phyloP scores from a whole-genome alignment of 2,113 vertebrate species.

The Dipodomys stephensi region DNA sequence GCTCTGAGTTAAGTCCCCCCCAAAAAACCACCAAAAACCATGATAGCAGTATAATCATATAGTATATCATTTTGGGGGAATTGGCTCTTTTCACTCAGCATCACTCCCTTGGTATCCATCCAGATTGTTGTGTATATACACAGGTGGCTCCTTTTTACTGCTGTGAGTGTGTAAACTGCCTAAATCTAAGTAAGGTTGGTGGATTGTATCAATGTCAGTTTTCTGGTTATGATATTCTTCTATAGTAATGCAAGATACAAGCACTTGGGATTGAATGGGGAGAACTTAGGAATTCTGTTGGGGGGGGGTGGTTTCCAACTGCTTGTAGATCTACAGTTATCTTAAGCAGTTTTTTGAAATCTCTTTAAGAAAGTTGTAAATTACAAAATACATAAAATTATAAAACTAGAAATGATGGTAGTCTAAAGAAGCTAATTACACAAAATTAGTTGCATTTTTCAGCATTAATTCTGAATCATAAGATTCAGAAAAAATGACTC shows the following conservation, averaged over 20 bases:
- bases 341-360: not conserved
- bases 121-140: not conserved
- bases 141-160: not conserved
- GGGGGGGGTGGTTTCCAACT: not conserved
- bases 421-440: not conserved
- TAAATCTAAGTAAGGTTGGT: slow-evolving; percentile 8
- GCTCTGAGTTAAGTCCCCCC: too few species aligned
- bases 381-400: too few species aligned
- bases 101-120: slow-evolving; percentile 2
- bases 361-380: not conserved
- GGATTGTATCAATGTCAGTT: not conserved
- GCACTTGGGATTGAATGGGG: not conserved
- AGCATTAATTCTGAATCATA: not conserved
- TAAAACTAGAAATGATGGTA: too few species aligned
- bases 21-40: too few species aligned
- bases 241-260: not conserved
- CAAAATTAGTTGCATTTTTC: slow-evolving; percentile 35
- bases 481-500: slow-evolving; percentile 45
- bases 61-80: not conserved
- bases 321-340: not conserved
- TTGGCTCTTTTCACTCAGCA: slow-evolving; percentile 1
- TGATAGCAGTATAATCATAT: slow-evolving; percentile 7
- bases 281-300: not conserved
- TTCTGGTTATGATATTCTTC: not conserved
- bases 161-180: not conserved